These are phyloP conservation scores for Gila robusta DNA, from an alignment of 2,797 vertebrate genomes.

Conservation along the genomic window DNA sequence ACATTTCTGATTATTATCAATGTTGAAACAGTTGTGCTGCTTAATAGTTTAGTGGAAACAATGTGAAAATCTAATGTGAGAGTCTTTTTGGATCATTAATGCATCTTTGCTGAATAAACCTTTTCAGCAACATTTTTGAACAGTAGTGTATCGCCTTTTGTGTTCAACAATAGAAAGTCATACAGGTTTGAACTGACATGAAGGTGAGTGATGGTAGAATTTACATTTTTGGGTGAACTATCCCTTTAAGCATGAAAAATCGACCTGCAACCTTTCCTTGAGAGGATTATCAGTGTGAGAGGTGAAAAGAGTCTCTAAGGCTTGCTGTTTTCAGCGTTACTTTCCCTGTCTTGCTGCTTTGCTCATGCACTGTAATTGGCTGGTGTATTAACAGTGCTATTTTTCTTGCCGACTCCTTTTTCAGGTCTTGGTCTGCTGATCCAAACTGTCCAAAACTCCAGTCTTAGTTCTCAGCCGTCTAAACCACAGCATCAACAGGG, in stretches of 20 bases:
- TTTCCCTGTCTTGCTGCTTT: slow-evolving; percentile 5
- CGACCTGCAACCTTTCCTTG: neutral
- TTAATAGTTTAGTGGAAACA: neutral
- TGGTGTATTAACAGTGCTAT: slow-evolving; percentile 33
- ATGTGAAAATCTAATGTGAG: too few relatives aligned
- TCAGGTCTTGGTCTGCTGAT: slow-evolving; percentile 55
- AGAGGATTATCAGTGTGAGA: neutral
- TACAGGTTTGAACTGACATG: neutral
- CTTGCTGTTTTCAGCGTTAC: slow-evolving; percentile 32
- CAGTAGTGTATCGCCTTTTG: neutral
- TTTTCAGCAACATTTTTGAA: neutral
- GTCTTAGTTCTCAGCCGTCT: slow-evolving; percentile 21
- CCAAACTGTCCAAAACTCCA: slow-evolving; percentile 24
- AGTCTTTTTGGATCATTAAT: neutral
- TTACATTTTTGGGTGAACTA: neutral
- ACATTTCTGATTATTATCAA: neutral
- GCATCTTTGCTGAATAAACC: neutral
- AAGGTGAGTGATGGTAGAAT: neutral
- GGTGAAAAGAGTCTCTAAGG: slow-evolving; percentile 14
- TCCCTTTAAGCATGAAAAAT: neutral
- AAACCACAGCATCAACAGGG: slow-evolving; percentile 44
- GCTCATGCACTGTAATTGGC: slow-evolving; percentile 25
- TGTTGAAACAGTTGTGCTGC: neutral
- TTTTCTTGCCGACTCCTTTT: slow-evolving; percentile 54
- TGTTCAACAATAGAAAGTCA: neutral